Evolutionary conservation across 1,140 invertebrate genomes (phyloP), one percentile per base, ranked within the genome.

Genomic region (Drosophila sucinea): DNA sequence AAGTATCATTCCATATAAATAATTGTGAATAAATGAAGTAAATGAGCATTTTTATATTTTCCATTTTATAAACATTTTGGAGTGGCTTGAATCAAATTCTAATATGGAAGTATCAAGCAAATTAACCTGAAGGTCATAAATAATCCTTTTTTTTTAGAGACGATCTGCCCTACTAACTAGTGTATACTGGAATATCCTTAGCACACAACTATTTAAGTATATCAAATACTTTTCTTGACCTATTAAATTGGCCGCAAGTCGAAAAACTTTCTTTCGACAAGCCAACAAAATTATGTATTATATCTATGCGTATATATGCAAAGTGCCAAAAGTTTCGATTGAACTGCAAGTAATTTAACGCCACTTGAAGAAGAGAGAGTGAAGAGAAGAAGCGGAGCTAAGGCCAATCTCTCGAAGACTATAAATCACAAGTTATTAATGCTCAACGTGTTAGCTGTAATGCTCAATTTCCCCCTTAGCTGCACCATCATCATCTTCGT

Each of bases 371-470:
- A 57, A 29, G 32, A 60, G 11, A 38, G 40, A 56, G 68, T 38
- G 67, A 60, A 51, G 51, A 76, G 17, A 27, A 38, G 10, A 58
- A 23, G 4, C 32, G 27, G 3, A 55, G 51, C 3, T 35, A 25
- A 75, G 71, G 71, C 61, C 75, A 75, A 80, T 77, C 67, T 62
- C 35, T 51, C 33, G 56, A 10, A 35, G 23, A 57, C 65, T 54
- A 82, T 83, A 86, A 86, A 86, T 83, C 82, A 79, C 77, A 83
- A 83, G 79, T 86, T 86, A 86, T 86, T 86, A 86, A 83, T 79
- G 76, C 70, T 63, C 69, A 79, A 79, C 83, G 72, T 87, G 79
- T 73, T 73, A 62, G 44, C 60, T 41, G 54, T 79, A 72, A 40
- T 63, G 70, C 75, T 79, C 70, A 62, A 81, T 85, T 86, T 75